Conservation (phyloP, 2,797 vertebrate genomes). For the Streptopelia turtur region DNA sequence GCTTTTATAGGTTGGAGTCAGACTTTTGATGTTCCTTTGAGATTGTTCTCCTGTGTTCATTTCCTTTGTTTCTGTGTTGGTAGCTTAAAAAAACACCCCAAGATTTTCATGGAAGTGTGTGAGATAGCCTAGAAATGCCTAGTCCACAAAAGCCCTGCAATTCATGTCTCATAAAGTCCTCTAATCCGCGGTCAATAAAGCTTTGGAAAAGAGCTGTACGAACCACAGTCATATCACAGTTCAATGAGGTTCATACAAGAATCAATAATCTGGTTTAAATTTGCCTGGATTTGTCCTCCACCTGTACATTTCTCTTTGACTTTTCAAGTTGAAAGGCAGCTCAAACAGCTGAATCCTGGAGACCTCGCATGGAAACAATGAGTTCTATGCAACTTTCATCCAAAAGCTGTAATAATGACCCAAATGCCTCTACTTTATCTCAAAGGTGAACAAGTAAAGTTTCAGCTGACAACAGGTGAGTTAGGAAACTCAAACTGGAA, state of each 20-base stretch:
- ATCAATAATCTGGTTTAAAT: slow-evolving; percentile 63
- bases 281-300: slow-evolving; percentile 19
- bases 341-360: not conserved
- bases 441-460: not conserved
- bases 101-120: slow-evolving; percentile 53
- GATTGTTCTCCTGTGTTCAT: slow-evolving; percentile 65
- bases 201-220: slow-evolving; percentile 50
- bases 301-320: slow-evolving; percentile 41
- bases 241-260: slow-evolving; percentile 50
- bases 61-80: slow-evolving; percentile 71
- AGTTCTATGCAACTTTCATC: not conserved
- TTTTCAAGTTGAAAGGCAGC: slow-evolving; percentile 30
- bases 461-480: not conserved
- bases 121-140: slow-evolving; percentile 26
- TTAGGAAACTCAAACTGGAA: not conserved
- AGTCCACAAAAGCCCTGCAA: slow-evolving; percentile 58
- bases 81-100: slow-evolving; percentile 68
- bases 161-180: slow-evolving; percentile 65
- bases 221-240: slow-evolving; percentile 57
- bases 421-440: not conserved
- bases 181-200: slow-evolving; percentile 68
- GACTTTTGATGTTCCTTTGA: slow-evolving; percentile 68
- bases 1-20: slow-evolving; percentile 55
- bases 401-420: not conserved
- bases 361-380: not conserved